Conservation (phyloP, 2,113 vertebrate species). For the Strigops habroptila region DNA sequence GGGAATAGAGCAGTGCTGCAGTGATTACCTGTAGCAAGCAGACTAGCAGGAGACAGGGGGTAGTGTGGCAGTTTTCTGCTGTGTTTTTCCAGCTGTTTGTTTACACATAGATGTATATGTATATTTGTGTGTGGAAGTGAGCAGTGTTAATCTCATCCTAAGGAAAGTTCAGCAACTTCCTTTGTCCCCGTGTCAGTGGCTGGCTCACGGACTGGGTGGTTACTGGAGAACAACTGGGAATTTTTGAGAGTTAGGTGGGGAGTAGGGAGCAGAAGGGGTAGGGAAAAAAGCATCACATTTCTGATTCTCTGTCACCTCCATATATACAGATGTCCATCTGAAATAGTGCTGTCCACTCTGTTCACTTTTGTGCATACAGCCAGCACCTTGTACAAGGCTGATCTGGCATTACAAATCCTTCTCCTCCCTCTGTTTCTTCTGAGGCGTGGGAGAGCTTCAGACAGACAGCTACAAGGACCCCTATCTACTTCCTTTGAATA, state of each 20-base stretch:
- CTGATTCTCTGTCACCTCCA: not conserved
- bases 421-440: not conserved
- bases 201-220: not conserved
- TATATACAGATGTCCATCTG: not conserved
- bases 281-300: not conserved
- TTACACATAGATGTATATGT: not conserved
- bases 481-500: not conserved
- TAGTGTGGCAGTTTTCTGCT: not conserved
- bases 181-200: not conserved
- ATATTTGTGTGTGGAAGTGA: not conserved
- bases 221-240: not conserved
- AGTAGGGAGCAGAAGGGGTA: not conserved
- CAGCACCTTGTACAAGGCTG: not conserved
- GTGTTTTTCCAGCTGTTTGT: not conserved
- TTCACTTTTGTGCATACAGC: not conserved
- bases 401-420: not conserved
- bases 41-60: not conserved
- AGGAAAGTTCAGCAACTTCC: not conserved
- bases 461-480: not conserved
- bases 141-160: not conserved
- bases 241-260: not conserved
- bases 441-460: not conserved
- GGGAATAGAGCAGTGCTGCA: fast-evolving
- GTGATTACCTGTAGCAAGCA: not conserved
- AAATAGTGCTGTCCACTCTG: not conserved